A percentile compares a stretch with the other conserved stretches of the same genome.
These are phyloP conservation scores for Patiria pectinifera DNA, from an alignment of 53 echinoderm and acorn worm species.

Conservation along the genomic window DNA sequence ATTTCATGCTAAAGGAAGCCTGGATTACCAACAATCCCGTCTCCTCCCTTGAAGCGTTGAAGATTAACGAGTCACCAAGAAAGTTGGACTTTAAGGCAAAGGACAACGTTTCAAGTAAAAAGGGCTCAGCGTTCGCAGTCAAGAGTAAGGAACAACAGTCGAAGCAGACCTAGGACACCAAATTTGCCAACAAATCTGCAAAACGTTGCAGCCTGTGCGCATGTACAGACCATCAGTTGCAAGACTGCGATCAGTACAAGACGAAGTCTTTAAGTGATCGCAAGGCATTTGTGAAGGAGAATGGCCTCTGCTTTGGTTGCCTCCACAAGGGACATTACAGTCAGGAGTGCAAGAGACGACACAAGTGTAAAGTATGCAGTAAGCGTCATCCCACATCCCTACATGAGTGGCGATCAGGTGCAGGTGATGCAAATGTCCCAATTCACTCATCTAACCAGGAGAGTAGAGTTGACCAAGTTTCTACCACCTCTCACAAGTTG, in stretches of 20 bases:
- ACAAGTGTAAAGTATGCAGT: constrained; percentile 16
- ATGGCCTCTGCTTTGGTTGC: constrained; percentile 34
- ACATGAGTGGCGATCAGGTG: neutral
- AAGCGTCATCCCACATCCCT: constrained; percentile 32
- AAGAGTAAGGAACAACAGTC: neutral
- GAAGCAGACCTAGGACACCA: neutral
- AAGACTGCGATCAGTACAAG: neutral
- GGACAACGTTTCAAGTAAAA: neutral
- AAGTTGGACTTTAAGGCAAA: too few relatives aligned
- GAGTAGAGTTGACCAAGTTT: neutral
- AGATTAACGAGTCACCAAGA: too few relatives aligned
- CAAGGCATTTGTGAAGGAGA: constrained; percentile 24
- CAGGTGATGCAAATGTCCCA: neutral
- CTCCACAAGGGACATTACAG: constrained; percentile 18
- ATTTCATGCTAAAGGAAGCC: constrained; percentile 32
- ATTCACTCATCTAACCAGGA: neutral
- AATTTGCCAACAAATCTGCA: neutral
- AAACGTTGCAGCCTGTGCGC: neutral
- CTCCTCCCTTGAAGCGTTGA: too few relatives aligned
- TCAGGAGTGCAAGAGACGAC: neutral
- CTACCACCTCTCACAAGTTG: neutral
- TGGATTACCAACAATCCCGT: neutral
- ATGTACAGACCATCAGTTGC: neutral
- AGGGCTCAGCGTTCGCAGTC: neutral
- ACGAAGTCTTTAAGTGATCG: neutral